These are phyloP conservation scores for Merops nubicus DNA, from an alignment of 2,113 vertebrate genomes.

Conservation along the genomic window DNA sequence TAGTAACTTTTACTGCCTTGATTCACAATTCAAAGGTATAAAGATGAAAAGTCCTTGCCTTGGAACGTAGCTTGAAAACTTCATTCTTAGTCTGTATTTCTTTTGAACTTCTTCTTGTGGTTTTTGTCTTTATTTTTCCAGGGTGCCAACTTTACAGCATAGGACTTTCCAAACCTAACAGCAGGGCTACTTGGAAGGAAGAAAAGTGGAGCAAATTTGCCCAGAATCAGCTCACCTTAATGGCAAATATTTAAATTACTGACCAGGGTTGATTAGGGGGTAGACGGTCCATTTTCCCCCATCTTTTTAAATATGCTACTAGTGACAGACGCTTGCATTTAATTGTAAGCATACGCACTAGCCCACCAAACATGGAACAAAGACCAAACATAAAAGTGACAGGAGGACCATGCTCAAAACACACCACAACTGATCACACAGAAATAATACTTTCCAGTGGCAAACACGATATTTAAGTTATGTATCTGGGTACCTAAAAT, in stretches of 20 bases:
- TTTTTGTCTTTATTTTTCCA: conserved; percentile 78
- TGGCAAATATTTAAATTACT: conserved; percentile 66
- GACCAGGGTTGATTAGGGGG: conserved; percentile 1
- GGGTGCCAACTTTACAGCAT: conserved; percentile 71
- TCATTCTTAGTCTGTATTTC: conserved; percentile 76
- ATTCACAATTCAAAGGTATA: conserved; percentile 81
- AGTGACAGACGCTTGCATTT: background rate
- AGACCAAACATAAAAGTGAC: background rate
- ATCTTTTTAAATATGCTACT: background rate
- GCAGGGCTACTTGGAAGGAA: conserved; percentile 54
- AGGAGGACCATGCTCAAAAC: background rate
- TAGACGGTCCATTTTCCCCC: background rate
- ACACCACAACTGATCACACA: background rate
- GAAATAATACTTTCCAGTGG: background rate
- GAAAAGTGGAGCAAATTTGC: conserved; percentile 45
- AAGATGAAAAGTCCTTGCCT: conserved; percentile 81
- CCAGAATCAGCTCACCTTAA: conserved; percentile 8
- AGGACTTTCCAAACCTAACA: conserved; percentile 70
- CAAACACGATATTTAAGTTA: background rate
- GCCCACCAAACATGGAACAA: background rate
- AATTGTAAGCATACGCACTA: background rate
- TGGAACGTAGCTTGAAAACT: conserved; percentile 81
- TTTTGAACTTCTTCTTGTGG: conserved; percentile 81
- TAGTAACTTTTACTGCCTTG: conserved; percentile 84
- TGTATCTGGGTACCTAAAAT: background rate